Conservation (phyloP, 2,797 vertebrate genomes). For the Morus bassanus region DNA sequence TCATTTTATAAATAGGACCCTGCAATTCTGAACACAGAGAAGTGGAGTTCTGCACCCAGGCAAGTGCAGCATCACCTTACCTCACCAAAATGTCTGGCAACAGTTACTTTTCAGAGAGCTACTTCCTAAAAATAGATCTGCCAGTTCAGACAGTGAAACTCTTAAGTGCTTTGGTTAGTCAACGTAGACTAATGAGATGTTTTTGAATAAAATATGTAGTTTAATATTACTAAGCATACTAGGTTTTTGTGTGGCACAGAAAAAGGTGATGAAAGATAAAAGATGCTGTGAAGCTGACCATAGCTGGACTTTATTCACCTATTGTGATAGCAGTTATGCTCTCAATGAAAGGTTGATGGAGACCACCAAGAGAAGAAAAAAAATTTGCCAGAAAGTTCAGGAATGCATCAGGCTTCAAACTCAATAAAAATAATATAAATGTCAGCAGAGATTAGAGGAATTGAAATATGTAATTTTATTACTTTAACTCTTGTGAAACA, state of each 20-base stretch:
- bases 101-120: background rate
- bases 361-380: background rate
- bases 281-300: background rate
- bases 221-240: background rate
- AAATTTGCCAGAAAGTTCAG: background rate
- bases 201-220: background rate
- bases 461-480: background rate
- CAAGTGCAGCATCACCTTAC: background rate
- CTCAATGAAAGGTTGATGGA: background rate
- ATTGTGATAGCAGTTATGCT: background rate
- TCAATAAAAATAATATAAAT: background rate
- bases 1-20: background rate
- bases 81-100: background rate
- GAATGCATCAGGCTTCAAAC: background rate
- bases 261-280: background rate
- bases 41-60: background rate
- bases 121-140: background rate
- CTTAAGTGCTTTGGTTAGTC: background rate
- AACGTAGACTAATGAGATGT: background rate
- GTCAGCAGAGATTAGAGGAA: background rate
- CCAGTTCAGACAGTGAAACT: background rate
- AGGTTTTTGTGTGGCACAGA: background rate
- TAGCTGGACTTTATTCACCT: background rate
- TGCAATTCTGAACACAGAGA: background rate
- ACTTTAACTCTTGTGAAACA: background rate